These are phyloP conservation scores for Spicauda simplicius DNA, from an alignment of 2,888 invertebrate genomes.

Conservation along the genomic window DNA sequence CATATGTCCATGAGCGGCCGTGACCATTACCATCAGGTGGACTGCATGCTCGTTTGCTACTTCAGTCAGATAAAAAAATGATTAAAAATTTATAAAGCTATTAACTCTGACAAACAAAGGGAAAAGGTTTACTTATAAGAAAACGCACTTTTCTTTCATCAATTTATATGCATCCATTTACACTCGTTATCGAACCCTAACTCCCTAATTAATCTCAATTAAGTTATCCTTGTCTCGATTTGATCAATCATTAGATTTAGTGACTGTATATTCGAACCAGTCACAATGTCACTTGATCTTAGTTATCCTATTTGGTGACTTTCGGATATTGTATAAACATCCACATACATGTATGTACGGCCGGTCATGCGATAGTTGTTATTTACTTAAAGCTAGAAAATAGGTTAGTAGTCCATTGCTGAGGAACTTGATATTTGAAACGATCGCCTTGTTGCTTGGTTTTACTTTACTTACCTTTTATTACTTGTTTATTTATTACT, in stretches of 20 bases:
- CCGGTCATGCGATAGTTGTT: constrained; percentile 22
- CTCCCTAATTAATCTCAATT: too few species aligned
- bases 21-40: too few species aligned
- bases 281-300: constrained; percentile 1
- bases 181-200: too few species aligned
- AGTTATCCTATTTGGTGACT: neutral
- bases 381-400: constrained; percentile 34
- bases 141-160: too few species aligned
- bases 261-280: neutral
- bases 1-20: too few species aligned
- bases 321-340: constrained; percentile 1
- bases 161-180: too few species aligned
- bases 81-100: too few species aligned
- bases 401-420: constrained; percentile 37
- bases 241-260: neutral
- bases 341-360: neutral
- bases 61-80: too few species aligned
- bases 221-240: too few species aligned
- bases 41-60: too few species aligned
- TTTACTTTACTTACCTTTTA: constrained; percentile 34
- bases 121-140: too few species aligned
- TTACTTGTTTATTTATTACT: constrained; percentile 19
- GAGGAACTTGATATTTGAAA: constrained; percentile 36
- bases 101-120: too few species aligned
- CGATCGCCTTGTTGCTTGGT: constrained; percentile 33